Evolutionary conservation across 1,140 invertebrate genomes (phyloP), one percentile per base, ranked within the genome.

Genomic region (Drusus annulatus): DNA sequence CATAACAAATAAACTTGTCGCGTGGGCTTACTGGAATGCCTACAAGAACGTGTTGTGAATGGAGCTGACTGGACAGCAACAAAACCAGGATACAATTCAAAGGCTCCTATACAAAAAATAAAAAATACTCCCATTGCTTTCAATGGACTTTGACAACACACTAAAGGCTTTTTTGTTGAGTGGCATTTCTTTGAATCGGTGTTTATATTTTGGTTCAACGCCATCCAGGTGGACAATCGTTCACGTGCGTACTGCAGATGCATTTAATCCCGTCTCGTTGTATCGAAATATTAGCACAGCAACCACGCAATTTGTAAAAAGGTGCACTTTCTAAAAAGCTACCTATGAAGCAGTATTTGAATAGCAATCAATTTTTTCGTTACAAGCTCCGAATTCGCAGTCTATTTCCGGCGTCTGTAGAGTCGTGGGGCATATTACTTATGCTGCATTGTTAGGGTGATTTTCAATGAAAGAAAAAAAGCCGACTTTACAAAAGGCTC

Each of bases 1-100:
- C 58, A 63, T 25, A 76, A 76, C 56, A 62, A 76, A 76, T 76
- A 76, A 62, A 76, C 74, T 36, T 76, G 74, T 76, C 74, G 74
- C 74, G 74, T 76, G 74, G 74, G 74, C 58, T 62, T 76, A 50
- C 74, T 50, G 74, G 74, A 76, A 76, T 76, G 56, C 58, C 58
- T n/a, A 76, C 56, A 63, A 60, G 74, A 76, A 63, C 58, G 74
- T 36, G 74, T 76, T 50, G 74, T 71, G 68, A 71, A 71, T 71
- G 68, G 68, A 71, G 50, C 17, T 13, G 50, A 23, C 36, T 23
- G 68, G 50, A 71, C 8, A 13, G 4, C 36, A 5, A 25, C 45
- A 21, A 71, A 71, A 21, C 50, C 50, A 8, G 68, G 50, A 13
- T 10, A 25, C 16, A 51, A 2, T 23, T 51, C 10, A 71, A 51